Percentiles rank a stretch among this genome's conserved stretches.
Conservation (phyloP, 1,140 invertebrate genomes). For the Bombus pyrosoma region DNA sequence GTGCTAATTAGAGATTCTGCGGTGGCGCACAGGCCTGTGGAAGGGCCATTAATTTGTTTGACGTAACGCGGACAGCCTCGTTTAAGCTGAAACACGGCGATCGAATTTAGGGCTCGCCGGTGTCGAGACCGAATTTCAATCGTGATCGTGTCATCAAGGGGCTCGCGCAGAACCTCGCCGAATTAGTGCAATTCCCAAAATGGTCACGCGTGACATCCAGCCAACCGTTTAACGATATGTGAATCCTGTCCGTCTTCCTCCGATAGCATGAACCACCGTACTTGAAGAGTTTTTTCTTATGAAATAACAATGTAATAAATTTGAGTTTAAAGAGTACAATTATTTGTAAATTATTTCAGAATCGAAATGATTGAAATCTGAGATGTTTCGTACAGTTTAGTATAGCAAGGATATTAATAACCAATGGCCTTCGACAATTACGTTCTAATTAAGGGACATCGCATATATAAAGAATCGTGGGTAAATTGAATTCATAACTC, state of each 20-base stretch:
- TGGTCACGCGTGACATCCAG: not conserved
- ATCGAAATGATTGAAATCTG: not conserved
- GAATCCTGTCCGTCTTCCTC: too few relatives aligned
- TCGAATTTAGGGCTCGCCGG: constrained; percentile 9
- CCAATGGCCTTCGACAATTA: not conserved
- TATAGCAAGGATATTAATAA: not conserved
- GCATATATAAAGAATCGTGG: too few relatives aligned
- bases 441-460: too few relatives aligned
- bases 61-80: constrained; percentile 39
- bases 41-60: constrained; percentile 60
- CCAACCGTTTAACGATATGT: too few relatives aligned
- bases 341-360: not conserved
- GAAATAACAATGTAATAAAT: not conserved
- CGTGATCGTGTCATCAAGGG: not conserved
- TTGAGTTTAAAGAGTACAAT: not conserved
- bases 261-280: too few relatives aligned
- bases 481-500: too few relatives aligned
- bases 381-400: not conserved
- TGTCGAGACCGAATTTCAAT: constrained; percentile 22
- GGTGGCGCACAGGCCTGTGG: not conserved
- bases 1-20: constrained; percentile 57
- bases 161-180: not conserved
- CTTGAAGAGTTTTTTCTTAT: not conserved
- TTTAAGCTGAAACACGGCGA: constrained; percentile 10
- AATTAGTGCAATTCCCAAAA: constrained; percentile 16